phyloP scores from a whole-genome alignment of 2,888 invertebrate genomes.

The Pseudoips prasinana region DNA sequence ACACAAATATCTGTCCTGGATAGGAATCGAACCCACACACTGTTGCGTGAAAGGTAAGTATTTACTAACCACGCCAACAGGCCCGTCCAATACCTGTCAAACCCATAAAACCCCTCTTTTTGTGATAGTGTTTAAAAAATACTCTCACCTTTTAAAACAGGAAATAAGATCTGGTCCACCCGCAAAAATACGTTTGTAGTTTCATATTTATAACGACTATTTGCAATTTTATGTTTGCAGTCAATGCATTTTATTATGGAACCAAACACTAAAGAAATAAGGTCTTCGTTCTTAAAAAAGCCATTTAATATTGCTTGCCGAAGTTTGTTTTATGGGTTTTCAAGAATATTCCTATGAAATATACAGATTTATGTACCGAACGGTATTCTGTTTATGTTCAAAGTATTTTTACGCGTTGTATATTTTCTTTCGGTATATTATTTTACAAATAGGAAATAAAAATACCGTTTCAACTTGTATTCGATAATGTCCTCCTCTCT shows the following conservation, averaged over 20 bases:
- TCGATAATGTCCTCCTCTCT: too few relatives aligned
- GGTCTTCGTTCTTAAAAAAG: too few relatives aligned
- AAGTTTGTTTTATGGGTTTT: constrained; percentile 40
- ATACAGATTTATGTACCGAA: constrained; percentile 39
- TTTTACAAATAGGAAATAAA: too few relatives aligned
- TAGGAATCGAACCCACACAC: too few relatives aligned
- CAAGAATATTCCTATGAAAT: constrained; percentile 32
- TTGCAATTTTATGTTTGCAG: constrained; percentile 22
- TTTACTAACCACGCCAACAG: too few relatives aligned
- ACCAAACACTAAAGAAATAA: too few relatives aligned
- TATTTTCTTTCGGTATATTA: constrained; percentile 1
- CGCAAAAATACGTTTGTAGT: constrained; percentile 31
- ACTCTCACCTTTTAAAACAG: background rate
- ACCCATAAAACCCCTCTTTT: too few relatives aligned
- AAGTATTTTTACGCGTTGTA: constrained; percentile 11
- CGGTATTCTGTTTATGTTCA: constrained; percentile 29
- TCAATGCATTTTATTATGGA: constrained; percentile 1
- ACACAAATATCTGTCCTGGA: too few relatives aligned
- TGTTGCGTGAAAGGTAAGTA: too few relatives aligned
- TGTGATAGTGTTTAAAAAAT: too few relatives aligned
- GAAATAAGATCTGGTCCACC: constrained; percentile 20
- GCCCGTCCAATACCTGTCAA: too few relatives aligned
- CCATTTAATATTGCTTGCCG: constrained; percentile 3
- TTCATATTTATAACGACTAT: constrained; percentile 41
- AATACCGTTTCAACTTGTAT: too few relatives aligned